Conservation (phyloP, 2,888 invertebrate genomes). For the Ametastegia equiseti region DNA sequence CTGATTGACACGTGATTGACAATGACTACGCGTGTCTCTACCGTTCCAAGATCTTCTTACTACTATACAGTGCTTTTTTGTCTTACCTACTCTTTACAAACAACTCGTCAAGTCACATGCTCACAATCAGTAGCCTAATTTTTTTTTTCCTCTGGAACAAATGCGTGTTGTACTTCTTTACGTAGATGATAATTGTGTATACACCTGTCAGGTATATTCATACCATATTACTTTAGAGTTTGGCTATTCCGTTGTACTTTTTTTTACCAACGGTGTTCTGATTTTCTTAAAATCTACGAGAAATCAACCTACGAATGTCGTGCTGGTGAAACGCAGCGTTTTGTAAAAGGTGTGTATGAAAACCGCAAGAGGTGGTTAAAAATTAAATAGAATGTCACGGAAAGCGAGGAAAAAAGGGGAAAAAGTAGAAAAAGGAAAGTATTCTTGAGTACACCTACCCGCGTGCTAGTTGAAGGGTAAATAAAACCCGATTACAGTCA, state of each 20-base stretch:
- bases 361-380: conserved; percentile 4
- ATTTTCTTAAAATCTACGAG: not conserved
- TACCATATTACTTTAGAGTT: not conserved
- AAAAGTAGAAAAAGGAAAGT: not conserved
- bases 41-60: not conserved
- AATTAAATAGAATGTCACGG: conserved; percentile 19
- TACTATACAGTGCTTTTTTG: not conserved
- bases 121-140: not conserved
- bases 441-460: not conserved
- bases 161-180: not conserved
- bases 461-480: conserved; percentile 26
- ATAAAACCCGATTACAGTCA: conserved; percentile 42
- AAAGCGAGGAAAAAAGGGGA: not conserved
- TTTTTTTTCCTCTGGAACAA: no score
- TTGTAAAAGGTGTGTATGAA: conserved; percentile 33
- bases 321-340: conserved; percentile 12
- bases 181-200: not conserved
- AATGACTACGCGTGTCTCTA: not conserved
- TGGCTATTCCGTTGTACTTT: not conserved
- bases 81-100: not conserved
- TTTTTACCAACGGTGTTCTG: not conserved
- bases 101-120: not conserved
- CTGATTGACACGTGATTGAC: conserved; percentile 14
- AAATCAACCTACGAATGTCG: conserved; percentile 10
- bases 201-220: not conserved